Conservation (phyloP, 2,113 vertebrate genomes). For the Nestor notabilis region DNA sequence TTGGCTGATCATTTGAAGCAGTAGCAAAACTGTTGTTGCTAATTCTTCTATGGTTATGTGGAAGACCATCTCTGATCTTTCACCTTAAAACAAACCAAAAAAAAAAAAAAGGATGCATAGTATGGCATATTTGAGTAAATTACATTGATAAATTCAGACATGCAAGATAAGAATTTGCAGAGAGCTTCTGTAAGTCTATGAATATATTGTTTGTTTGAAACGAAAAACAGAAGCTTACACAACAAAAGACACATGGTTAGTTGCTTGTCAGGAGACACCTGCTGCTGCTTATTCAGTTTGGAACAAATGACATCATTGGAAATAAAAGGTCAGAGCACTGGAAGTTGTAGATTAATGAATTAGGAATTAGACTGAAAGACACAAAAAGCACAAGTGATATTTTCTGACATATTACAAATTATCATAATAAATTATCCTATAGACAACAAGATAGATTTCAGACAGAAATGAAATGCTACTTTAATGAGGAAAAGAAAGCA, state of each 20-base stretch:
- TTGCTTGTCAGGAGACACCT: neutral
- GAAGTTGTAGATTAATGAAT: neutral
- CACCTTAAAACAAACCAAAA: neutral
- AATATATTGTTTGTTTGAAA: neutral
- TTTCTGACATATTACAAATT: slow-evolving; percentile 13
- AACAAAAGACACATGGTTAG: neutral
- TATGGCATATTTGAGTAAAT: neutral
- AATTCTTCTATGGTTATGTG: neutral
- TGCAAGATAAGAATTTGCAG: neutral
- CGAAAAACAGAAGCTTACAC: neutral
- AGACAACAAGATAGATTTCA: neutral
- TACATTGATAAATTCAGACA: neutral
- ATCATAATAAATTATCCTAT: neutral
- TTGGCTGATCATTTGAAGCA: neutral
- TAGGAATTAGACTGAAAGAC: neutral
- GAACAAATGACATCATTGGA: neutral
- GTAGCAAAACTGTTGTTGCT: neutral
- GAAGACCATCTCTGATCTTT: neutral
- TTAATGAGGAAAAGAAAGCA: neutral
- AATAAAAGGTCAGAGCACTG: slow-evolving; percentile 33
- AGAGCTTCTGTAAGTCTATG: neutral
- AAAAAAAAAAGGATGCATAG: neutral
- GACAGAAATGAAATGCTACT: neutral
- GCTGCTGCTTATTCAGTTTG: neutral
- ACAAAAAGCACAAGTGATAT: neutral